phyloP scores from a whole-genome alignment of 2,888 invertebrate species.

The Villa cingulata region DNA sequence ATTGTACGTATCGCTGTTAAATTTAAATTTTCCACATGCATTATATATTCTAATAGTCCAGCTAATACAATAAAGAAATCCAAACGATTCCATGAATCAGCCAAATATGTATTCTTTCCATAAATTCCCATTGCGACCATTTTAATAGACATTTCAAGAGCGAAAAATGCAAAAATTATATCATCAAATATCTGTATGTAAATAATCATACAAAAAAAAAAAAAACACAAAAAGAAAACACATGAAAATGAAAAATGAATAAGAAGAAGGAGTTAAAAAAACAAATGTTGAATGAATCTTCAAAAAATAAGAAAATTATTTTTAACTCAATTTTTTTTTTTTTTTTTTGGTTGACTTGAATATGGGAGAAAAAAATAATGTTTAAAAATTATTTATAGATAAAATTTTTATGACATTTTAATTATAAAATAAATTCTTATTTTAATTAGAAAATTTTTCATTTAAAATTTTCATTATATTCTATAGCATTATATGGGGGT shows the following conservation, averaged over 20 bases:
- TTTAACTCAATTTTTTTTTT: no score
- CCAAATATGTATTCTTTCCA: slow-evolving; percentile 86
- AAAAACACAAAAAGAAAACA: neutral
- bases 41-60: slow-evolving; percentile 79
- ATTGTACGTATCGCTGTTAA: slow-evolving; percentile 96
- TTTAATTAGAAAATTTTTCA: no score
- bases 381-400: no score
- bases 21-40: slow-evolving; percentile 95
- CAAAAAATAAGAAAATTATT: neutral
- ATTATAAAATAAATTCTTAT: no score
- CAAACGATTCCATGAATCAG: slow-evolving; percentile 97
- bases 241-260: no score
- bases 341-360: no score
- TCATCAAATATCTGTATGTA: slow-evolving; percentile 81
- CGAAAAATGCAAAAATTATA: slow-evolving; percentile 96
- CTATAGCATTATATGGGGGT: no score
- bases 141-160: slow-evolving; percentile 95
- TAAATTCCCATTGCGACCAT: slow-evolving; percentile 97
- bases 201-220: slow-evolving; percentile 1
- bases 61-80: slow-evolving; percentile 97
- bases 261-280: no score
- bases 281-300: neutral
- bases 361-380: no score
- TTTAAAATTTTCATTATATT: no score
- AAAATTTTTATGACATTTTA: no score